Conservation (phyloP, 2,888 invertebrate genomes). For the Ypsolopha scabrella region DNA sequence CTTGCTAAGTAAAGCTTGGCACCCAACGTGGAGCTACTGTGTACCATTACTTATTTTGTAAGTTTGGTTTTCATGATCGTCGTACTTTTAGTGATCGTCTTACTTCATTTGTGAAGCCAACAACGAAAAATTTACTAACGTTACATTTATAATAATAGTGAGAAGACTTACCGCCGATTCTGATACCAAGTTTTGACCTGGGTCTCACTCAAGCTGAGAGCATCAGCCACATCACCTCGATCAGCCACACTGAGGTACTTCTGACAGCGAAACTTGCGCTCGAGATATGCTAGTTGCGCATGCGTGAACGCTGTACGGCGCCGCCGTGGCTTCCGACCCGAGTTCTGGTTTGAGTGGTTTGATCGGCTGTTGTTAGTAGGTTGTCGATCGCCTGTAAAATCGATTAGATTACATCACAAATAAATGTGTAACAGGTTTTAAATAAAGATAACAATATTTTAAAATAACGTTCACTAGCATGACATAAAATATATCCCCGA, state of each 20-base stretch:
- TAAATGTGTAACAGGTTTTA: too few species aligned
- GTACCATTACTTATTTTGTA: too few species aligned
- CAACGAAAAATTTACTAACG: too few species aligned
- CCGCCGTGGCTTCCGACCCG: constrained; percentile 83
- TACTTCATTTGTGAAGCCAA: too few species aligned
- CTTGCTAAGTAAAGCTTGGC: not conserved
- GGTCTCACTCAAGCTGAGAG: constrained; percentile 89
- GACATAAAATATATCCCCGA: too few species aligned
- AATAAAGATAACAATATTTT: too few species aligned
- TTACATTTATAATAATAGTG: not conserved
- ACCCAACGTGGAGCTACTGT: not conserved
- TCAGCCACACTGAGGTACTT: constrained; percentile 95
- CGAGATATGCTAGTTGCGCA: constrained; percentile 91
- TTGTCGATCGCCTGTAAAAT: constrained; percentile 26
- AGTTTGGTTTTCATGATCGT: too few species aligned
- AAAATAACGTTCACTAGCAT: too few species aligned
- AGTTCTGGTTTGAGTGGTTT: constrained; percentile 25
- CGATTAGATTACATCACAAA: too few species aligned
- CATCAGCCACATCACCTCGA: constrained; percentile 92
- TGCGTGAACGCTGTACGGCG: constrained; percentile 94
- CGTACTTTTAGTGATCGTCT: too few species aligned
- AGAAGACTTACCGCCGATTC: constrained; percentile 77
- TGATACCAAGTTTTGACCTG: constrained; percentile 98
- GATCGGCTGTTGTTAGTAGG: constrained; percentile 22
- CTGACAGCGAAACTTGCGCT: constrained; percentile 92